Evolutionary conservation across 2,888 invertebrate species (phyloP).

Genomic region (Lasioglossum vierecki): DNA sequence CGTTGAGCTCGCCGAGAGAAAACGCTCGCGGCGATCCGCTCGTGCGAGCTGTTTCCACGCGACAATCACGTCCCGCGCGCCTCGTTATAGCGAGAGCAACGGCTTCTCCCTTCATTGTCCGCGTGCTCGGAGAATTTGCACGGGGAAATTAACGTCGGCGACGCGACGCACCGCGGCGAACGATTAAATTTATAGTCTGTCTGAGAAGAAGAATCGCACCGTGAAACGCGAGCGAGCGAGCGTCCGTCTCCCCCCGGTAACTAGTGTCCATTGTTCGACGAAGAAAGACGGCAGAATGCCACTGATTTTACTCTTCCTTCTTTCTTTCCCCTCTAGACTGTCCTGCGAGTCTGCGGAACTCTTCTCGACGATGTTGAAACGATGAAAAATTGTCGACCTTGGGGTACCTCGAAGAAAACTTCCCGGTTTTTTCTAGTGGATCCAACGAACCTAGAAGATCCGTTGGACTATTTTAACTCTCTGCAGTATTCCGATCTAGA

Average conservation of each 20-base stretch:
- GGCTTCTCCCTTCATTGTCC: background rate
- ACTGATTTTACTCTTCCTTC: background rate
- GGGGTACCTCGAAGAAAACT: background rate
- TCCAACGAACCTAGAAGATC: background rate
- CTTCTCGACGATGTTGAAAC: background rate
- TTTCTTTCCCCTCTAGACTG: background rate
- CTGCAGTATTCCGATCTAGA: too few relatives aligned
- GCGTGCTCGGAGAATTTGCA: background rate
- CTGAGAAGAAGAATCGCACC: background rate
- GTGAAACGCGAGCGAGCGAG: background rate
- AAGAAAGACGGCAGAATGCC: background rate
- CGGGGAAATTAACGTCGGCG: conserved; percentile 29
- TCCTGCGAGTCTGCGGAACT: background rate
- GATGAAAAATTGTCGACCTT: background rate
- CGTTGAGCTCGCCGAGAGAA: background rate
- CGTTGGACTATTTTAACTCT: too few relatives aligned
- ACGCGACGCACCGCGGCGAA: background rate
- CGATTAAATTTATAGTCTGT: conserved; percentile 19
- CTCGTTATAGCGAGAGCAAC: conserved; percentile 46
- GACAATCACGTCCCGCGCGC: conserved; percentile 21
- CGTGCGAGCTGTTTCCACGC: background rate
- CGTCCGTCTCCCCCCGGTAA: background rate
- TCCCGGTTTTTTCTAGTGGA: background rate
- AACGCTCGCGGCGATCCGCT: conserved; percentile 12
- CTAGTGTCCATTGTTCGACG: background rate